These are phyloP conservation scores for Drosophila elegans DNA, from an alignment of 1,140 invertebrate species.

Conservation along the genomic window DNA sequence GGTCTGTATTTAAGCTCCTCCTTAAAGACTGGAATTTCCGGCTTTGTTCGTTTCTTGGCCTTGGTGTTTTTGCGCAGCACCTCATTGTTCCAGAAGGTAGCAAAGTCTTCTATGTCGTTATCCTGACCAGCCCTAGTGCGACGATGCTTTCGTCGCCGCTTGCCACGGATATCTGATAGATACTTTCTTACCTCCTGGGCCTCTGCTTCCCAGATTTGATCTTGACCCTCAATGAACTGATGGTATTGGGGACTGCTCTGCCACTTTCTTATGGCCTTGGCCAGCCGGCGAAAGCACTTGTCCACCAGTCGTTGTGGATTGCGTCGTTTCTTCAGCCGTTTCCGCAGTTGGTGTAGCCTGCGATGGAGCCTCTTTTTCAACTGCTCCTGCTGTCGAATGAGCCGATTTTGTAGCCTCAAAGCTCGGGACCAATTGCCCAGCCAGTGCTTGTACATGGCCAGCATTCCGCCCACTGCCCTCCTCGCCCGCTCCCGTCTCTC, in stretches of 20 bases:
- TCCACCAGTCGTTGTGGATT: constrained; percentile 3
- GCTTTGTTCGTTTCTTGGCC: background rate
- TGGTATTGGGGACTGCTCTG: background rate
- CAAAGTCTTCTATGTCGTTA: constrained; percentile 1
- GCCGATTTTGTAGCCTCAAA: constrained; percentile 6
- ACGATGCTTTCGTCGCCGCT: background rate
- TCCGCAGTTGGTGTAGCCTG: constrained; percentile 7
- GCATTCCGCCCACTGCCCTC: background rate
- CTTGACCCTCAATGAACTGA: background rate
- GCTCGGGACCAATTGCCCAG: constrained; percentile 18
- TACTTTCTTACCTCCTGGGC: constrained; percentile 11
- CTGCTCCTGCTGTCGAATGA: constrained; percentile 1
- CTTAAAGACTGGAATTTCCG: accelerated
- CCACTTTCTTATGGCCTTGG: constrained; percentile 10
- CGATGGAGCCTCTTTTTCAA: constrained; percentile 8
- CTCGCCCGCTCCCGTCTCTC: background rate
- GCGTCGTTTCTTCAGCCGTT: constrained; percentile 6
- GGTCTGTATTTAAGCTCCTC: background rate
- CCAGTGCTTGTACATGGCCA: constrained; percentile 30
- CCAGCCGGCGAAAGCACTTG: background rate
- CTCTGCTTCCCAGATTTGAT: constrained; percentile 27
- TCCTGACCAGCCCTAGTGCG: background rate
- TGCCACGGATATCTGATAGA: background rate
- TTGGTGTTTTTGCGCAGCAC: background rate
- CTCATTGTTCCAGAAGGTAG: constrained; percentile 24